Evolutionary conservation across 2,797 vertebrate species (phyloP).

Genomic region (Squalus acanthias): DNA sequence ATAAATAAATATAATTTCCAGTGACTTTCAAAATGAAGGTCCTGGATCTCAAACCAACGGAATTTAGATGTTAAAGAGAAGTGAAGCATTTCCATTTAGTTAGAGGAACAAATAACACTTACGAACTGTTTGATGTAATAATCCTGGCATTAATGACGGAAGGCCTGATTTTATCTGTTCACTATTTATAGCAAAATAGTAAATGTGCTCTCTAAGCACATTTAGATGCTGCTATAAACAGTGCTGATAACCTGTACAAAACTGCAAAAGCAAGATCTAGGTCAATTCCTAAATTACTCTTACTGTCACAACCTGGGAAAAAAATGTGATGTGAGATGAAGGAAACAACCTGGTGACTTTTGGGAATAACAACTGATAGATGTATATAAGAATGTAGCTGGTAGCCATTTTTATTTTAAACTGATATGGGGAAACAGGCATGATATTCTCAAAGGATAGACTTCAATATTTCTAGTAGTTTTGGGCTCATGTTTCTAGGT

Average conservation of each 20-base stretch:
- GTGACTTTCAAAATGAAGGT: no score
- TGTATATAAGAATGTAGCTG: background rate
- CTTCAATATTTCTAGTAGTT: slow-evolving; percentile 3
- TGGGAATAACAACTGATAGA: background rate
- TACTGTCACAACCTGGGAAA: background rate
- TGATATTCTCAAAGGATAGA: background rate
- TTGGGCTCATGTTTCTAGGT: background rate
- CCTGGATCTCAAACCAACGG: no score
- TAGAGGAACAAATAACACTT: no score
- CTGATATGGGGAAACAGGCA: background rate
- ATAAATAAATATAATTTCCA: no score
- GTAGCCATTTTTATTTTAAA: background rate
- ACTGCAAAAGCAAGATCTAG: background rate
- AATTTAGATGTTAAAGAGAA: no score
- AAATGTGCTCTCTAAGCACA: background rate
- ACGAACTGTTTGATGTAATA: background rate
- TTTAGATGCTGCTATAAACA: background rate
- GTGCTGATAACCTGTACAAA: background rate
- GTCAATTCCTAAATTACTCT: background rate
- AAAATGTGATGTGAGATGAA: background rate
- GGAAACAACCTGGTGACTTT: background rate
- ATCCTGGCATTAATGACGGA: background rate
- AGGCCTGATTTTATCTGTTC: background rate
- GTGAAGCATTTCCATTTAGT: no score
- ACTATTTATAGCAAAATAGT: background rate